phyloP scores from a whole-genome alignment of 2,113 vertebrate species.

The Dipodomys spectabilis region DNA sequence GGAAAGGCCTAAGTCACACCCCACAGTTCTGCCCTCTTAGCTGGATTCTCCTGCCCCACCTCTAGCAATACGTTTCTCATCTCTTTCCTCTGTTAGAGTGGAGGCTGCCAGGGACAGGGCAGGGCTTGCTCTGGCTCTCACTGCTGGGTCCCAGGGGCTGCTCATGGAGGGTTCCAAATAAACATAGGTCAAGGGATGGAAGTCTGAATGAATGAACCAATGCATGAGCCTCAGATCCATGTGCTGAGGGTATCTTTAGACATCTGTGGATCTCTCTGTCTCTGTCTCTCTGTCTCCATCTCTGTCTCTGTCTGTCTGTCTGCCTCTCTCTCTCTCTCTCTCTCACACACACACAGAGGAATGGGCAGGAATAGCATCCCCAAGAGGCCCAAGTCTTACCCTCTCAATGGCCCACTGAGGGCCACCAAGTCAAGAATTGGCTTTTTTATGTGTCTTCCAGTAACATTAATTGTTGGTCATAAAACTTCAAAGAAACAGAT shows the following conservation, averaged over 20 bases:
- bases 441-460: conserved; percentile 86
- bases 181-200: neutral
- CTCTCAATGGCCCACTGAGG: conserved; percentile 65
- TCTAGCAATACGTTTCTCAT: neutral
- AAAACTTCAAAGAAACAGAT: conserved; percentile 89
- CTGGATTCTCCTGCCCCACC: neutral
- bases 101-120: neutral
- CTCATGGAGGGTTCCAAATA: no score
- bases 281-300: no score
- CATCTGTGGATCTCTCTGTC: neutral
- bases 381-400: conserved; percentile 38
- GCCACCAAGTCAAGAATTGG: conserved; percentile 83
- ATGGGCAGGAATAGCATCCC: neutral
- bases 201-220: neutral
- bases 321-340: no score
- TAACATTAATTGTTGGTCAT: conserved; percentile 88
- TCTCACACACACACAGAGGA: neutral
- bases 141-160: neutral
- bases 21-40: neutral
- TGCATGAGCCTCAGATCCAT: neutral
- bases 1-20: neutral
- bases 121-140: neutral
- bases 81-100: neutral
- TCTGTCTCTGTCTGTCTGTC: no score
- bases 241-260: neutral